phyloP scores from a whole-genome alignment of 2,797 vertebrate genomes.

The Setipinna tenuifilis region DNA sequence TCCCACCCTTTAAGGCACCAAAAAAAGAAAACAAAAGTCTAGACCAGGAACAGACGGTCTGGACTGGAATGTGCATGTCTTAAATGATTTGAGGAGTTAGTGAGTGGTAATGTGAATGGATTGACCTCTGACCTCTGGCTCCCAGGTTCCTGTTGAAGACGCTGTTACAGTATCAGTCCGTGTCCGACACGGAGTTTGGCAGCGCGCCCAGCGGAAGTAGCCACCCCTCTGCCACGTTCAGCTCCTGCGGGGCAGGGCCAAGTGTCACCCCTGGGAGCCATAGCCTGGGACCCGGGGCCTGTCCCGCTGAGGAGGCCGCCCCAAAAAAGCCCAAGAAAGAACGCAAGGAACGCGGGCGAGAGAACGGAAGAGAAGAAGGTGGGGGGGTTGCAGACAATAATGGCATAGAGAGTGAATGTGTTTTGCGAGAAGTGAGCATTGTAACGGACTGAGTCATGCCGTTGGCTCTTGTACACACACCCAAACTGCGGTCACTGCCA shows the following conservation, averaged over 20 bases:
- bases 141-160: slow-evolving; percentile 86
- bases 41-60: no score
- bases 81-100: no score
- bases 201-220: slow-evolving; percentile 58
- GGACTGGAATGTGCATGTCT: not conserved
- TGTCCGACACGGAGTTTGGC: slow-evolving; percentile 79
- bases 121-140: slow-evolving; percentile 22
- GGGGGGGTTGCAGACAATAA: slow-evolving; percentile 41
- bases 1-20: no score
- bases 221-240: slow-evolving; percentile 58
- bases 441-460: no score
- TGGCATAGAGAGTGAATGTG: no score
- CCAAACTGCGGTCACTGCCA: no score
- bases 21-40: no score
- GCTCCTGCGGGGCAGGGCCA: slow-evolving; percentile 65
- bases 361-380: slow-evolving; percentile 85
- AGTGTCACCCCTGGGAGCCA: slow-evolving; percentile 58
- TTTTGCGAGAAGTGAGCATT: no score
- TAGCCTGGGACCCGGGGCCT: slow-evolving; percentile 55
- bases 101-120: no score
- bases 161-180: slow-evolving; percentile 85
- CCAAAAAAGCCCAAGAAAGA: slow-evolving; percentile 88
- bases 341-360: slow-evolving; percentile 83
- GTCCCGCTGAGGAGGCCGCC: slow-evolving; percentile 73
- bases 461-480: no score